phyloP scores from a whole-genome alignment of 2,113 vertebrate genomes.

The Sus scrofa region DNA sequence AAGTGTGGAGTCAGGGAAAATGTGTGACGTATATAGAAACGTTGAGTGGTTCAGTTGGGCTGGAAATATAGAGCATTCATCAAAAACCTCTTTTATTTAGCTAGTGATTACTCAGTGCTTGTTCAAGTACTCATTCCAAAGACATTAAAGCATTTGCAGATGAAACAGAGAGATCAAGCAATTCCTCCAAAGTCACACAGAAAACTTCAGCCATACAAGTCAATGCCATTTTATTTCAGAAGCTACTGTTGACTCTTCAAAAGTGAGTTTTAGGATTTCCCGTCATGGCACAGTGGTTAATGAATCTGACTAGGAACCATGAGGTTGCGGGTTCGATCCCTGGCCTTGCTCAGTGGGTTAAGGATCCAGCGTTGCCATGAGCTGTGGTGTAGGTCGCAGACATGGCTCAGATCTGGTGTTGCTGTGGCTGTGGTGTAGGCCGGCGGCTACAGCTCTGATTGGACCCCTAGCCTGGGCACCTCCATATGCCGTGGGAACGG shows the following conservation, averaged over 20 bases:
- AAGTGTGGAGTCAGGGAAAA: conserved; percentile 69
- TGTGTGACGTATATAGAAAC: not conserved
- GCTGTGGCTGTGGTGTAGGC: no score
- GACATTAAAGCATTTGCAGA: not conserved
- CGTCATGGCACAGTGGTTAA: no score
- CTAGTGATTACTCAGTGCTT: conserved; percentile 34
- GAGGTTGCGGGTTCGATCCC: no score
- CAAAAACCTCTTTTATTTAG: conserved; percentile 34
- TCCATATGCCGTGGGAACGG: no score
- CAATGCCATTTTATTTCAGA: not conserved
- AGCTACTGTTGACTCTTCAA: not conserved
- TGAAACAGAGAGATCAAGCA: conserved; percentile 60
- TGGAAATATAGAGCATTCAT: conserved; percentile 40
- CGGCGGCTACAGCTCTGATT: no score
- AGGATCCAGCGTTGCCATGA: no score
- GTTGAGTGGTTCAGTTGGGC: conserved; percentile 7
- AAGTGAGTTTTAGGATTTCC: conserved; percentile 14
- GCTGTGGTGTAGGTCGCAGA: no score
- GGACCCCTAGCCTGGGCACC: no score
- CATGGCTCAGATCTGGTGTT: no score
- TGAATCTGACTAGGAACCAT: no score
- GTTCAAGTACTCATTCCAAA: conserved; percentile 4
- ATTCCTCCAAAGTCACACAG: conserved; percentile 58
- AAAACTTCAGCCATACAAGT: conserved; percentile 43
- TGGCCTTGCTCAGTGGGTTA: no score